A percentile compares a stretch with the other conserved stretches of the same genome.
Conservation (phyloP, 2,113 vertebrate genomes). For the Silurus asotus region DNA sequence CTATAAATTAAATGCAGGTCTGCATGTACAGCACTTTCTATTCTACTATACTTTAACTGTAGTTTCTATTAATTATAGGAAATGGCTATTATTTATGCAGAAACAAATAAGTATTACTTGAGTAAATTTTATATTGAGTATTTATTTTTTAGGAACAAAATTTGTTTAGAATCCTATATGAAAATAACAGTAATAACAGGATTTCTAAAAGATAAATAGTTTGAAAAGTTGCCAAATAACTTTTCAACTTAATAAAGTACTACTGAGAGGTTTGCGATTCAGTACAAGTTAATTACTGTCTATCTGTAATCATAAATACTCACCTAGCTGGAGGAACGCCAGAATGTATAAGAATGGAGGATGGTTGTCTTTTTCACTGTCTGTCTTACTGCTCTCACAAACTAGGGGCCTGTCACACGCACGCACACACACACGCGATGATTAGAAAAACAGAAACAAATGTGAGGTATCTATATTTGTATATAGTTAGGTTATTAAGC, state of each 20-base stretch:
- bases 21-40: no score
- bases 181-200: background rate
- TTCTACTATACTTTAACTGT: no score
- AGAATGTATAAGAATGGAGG: conserved; percentile 82
- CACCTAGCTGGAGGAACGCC: conserved; percentile 82
- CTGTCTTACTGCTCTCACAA: conserved; percentile 65
- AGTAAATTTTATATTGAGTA: background rate
- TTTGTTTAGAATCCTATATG: background rate
- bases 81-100: background rate
- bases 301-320: conserved; percentile 5
- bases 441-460: background rate
- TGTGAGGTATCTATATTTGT: background rate
- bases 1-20: no score
- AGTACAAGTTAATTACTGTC: conserved; percentile 36
- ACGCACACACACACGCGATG: conserved; percentile 13
- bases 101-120: background rate
- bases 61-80: no score
- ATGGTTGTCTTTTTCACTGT: conserved; percentile 66
- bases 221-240: background rate
- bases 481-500: background rate
- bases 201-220: background rate
- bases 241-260: background rate
- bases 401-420: conserved; percentile 66
- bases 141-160: background rate
- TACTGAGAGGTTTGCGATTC: background rate